These are phyloP conservation scores for Marronus borbonicus DNA, from an alignment of 2,888 invertebrate genomes.

Conservation along the genomic window DNA sequence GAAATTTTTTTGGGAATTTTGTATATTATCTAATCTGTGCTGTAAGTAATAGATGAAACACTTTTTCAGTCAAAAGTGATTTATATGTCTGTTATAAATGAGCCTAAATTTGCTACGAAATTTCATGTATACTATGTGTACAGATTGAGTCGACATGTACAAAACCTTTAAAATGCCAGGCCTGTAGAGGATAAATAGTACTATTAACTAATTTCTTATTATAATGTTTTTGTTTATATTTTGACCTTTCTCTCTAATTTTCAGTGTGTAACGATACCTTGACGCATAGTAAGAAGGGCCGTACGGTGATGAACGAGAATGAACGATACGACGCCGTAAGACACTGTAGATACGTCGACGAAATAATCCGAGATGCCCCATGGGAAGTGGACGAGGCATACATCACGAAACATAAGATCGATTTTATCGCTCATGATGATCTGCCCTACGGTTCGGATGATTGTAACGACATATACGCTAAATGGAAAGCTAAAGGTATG, in stretches of 20 bases:
- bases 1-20: too few species aligned
- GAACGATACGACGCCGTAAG: constrained; percentile 98
- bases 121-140: too few species aligned
- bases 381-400: constrained; percentile 96
- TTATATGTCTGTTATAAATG: too few species aligned
- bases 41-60: too few species aligned
- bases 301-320: constrained; percentile 95
- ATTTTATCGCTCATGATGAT: constrained; percentile 99
- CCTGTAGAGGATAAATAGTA: too few species aligned
- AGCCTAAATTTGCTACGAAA: too few species aligned
- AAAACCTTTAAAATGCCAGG: background rate
- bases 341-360: constrained; percentile 99
- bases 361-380: constrained; percentile 93
- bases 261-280: constrained; percentile 91
- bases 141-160: too few species aligned
- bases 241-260: constrained; percentile 57
- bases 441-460: constrained; percentile 94
- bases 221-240: background rate
- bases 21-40: too few species aligned
- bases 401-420: constrained; percentile 94
- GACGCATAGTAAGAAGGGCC: constrained; percentile 94
- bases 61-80: too few species aligned
- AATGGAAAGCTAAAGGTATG: constrained; percentile 94
- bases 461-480: constrained; percentile 88
- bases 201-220: background rate